Evolutionary conservation across 2,797 vertebrate genomes (phyloP).

Genomic region (Phoxinus dragarum): DNA sequence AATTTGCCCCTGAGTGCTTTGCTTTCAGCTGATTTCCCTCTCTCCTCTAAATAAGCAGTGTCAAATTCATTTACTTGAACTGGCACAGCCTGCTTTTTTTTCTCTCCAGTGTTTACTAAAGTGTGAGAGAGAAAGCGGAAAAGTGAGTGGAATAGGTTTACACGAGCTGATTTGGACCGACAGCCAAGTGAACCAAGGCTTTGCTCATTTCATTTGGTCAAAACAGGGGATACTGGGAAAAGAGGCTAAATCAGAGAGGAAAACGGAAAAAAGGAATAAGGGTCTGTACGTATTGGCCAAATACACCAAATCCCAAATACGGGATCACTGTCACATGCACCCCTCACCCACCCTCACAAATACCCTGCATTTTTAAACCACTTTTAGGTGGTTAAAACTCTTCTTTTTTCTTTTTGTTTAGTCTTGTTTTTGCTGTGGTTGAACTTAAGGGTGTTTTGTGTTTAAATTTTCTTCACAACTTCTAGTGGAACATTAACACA

Average conservation of each 20-base stretch:
- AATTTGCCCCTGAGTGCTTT: slow-evolving; percentile 16
- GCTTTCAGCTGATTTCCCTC: slow-evolving; percentile 43
- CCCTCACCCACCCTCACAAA: background rate
- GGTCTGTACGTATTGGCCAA: background rate
- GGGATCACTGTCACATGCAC: background rate
- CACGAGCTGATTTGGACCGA: slow-evolving; percentile 47
- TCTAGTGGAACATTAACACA: slow-evolving; percentile 33
- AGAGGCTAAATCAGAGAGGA: slow-evolving; percentile 10
- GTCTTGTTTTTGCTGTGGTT: background rate
- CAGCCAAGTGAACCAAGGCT: slow-evolving; percentile 33
- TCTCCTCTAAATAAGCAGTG: slow-evolving; percentile 33
- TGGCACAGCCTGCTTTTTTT: slow-evolving; percentile 22
- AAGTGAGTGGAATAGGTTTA: slow-evolving; percentile 29
- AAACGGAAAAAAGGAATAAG: background rate
- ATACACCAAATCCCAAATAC: slow-evolving; percentile 11
- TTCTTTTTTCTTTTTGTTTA: background rate
- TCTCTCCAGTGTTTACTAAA: slow-evolving; percentile 3
- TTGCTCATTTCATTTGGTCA: slow-evolving; percentile 28
- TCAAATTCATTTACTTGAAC: slow-evolving; percentile 37
- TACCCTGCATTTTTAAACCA: background rate
- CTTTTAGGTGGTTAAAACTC: background rate
- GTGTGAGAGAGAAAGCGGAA: background rate
- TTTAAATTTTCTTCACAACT: background rate
- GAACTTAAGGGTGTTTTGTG: background rate
- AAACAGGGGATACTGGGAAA: slow-evolving; percentile 12